Evolutionary conservation across 2,888 invertebrate species (phyloP).

Genomic region (Eupeodes latifasciatus): DNA sequence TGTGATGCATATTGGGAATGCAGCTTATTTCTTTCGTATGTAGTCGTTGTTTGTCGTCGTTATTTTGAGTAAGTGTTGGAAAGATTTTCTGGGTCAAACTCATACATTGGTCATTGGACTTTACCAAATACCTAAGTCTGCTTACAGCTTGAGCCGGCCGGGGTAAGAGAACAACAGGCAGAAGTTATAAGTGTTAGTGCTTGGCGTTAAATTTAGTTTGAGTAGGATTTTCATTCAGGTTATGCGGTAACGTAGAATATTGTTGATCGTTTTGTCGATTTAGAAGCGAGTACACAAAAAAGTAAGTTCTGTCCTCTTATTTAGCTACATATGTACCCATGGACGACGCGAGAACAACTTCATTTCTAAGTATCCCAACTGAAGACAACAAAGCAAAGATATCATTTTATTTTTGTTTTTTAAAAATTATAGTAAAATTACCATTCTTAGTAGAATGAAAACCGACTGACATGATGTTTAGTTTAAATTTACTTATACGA

Average conservation of each 20-base stretch:
- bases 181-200: constrained; percentile 25
- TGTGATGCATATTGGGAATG: constrained; percentile 32
- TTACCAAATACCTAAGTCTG: constrained; percentile 29
- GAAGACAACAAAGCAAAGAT: not conserved
- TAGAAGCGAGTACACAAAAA: not conserved
- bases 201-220: constrained; percentile 40
- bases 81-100: constrained; percentile 75
- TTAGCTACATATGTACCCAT: not conserved
- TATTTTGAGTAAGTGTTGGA: constrained; percentile 42
- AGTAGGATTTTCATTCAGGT: constrained; percentile 59
- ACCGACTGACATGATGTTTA: no score
- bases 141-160: constrained; percentile 1
- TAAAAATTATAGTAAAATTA: not conserved
- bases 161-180: constrained; percentile 13
- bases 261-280: constrained; percentile 28
- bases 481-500: no score
- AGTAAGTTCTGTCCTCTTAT: constrained; percentile 15
- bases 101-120: constrained; percentile 73
- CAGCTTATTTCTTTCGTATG: not conserved
- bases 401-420: not conserved
- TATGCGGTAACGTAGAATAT: constrained; percentile 4
- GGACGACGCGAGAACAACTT: not conserved
- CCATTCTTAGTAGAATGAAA: not conserved
- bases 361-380: not conserved
- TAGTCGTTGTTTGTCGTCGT: not conserved